Conservation (phyloP, 2,888 invertebrate species). For the Stegophylla sp. region DNA sequence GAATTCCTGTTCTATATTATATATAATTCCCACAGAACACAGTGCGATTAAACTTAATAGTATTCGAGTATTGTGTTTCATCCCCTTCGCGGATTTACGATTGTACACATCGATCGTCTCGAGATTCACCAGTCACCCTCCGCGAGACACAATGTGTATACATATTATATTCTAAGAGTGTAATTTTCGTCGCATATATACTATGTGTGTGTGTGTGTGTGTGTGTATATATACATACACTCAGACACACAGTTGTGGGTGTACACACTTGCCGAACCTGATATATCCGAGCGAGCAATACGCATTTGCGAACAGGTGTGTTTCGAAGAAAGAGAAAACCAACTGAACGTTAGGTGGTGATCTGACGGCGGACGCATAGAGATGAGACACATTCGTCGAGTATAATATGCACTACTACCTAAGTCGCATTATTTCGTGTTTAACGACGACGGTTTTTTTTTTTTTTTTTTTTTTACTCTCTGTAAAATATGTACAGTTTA, state of each 20-base stretch:
- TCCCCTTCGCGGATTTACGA: constrained; percentile 7
- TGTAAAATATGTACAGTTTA: background rate
- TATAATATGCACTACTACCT: background rate
- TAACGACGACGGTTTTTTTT: background rate
- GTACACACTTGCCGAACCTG: background rate
- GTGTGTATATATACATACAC: background rate
- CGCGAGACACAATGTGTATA: background rate
- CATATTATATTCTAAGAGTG: background rate
- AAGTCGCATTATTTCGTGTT: background rate
- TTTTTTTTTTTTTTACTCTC: background rate
- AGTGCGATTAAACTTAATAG: background rate
- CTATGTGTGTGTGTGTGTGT: no score
- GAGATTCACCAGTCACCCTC: constrained; percentile 30
- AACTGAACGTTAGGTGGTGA: constrained; percentile 43
- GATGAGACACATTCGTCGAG: background rate
- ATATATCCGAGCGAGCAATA: background rate
- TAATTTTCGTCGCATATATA: constrained; percentile 36
- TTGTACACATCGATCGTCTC: background rate
- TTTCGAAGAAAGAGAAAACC: constrained; percentile 44
- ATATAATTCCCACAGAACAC: background rate
- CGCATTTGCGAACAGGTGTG: constrained; percentile 24
- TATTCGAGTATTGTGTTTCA: constrained; percentile 31
- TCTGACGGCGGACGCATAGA: background rate
- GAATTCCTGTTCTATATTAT: no score
- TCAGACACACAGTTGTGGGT: constrained; percentile 8